Conservation (phyloP, 2,888 invertebrate genomes). For the Phragmatobia fuliginosa region DNA sequence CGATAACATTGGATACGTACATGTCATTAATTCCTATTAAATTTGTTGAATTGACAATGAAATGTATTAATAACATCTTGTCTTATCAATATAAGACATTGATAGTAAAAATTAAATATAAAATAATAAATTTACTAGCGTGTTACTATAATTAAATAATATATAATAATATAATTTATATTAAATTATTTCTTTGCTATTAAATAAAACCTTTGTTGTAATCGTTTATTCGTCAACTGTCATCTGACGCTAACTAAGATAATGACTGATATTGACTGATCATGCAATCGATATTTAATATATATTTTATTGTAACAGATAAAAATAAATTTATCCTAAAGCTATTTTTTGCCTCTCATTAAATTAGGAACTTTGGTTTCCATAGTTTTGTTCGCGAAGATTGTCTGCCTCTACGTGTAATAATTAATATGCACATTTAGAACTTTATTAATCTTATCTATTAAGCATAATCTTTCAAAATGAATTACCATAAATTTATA, state of each 20-base stretch:
- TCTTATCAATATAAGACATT: no score
- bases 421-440: no score
- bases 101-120: not conserved
- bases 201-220: no score
- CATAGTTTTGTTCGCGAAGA: not conserved
- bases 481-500: not conserved
- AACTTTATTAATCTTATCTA: no score
- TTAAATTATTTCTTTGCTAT: no score
- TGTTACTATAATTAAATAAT: no score
- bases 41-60: conserved; percentile 1
- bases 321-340: conserved; percentile 19
- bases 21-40: not conserved
- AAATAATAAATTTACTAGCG: not conserved
- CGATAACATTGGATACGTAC: conserved; percentile 4
- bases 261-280: conserved; percentile 34
- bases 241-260: conserved; percentile 35
- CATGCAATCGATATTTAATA: conserved; percentile 40
- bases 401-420: no score
- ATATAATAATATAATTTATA: no score
- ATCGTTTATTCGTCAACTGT: no score
- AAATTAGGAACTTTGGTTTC: not conserved
- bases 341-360: conserved; percentile 6
- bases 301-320: conserved; percentile 29
- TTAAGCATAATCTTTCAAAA: not conserved
- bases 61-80: conserved; percentile 7